phyloP scores from a whole-genome alignment of 2,113 vertebrate species.

The Theristicus caerulescens region DNA sequence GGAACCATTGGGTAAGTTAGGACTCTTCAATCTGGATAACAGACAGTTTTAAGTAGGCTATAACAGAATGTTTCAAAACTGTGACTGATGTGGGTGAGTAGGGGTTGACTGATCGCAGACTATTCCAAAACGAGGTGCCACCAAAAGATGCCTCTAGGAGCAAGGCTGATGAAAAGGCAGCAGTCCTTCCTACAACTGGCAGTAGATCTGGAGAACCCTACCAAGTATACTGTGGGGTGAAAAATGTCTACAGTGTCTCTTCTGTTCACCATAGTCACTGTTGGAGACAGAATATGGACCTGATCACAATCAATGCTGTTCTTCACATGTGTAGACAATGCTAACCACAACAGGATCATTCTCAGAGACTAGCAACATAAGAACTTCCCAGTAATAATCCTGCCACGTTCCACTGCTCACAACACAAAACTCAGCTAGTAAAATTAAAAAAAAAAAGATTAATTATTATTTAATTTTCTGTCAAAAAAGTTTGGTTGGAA shows the following conservation, averaged over 20 bases:
- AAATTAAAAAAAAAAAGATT: background rate
- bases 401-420: background rate
- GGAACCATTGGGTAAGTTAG: background rate
- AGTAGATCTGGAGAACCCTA: background rate
- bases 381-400: background rate
- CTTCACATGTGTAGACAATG: background rate
- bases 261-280: background rate
- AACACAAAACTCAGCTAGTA: background rate
- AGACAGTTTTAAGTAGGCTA: background rate
- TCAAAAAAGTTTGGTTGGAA: background rate
- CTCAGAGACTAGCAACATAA: background rate
- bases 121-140: background rate
- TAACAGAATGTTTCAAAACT: background rate
- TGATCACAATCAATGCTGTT: background rate
- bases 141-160: background rate
- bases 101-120: background rate
- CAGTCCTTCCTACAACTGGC: background rate
- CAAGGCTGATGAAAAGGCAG: background rate
- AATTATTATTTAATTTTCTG: background rate
- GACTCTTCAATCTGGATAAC: background rate
- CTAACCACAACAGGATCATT: background rate
- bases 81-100: background rate
- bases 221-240: background rate
- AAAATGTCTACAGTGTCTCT: background rate
- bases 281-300: background rate